A percentile compares a stretch with the other conserved stretches of the same genome.
Evolutionary conservation across 2,888 invertebrate genomes (phyloP).

Genomic region (Scotopteryx bipunctaria): DNA sequence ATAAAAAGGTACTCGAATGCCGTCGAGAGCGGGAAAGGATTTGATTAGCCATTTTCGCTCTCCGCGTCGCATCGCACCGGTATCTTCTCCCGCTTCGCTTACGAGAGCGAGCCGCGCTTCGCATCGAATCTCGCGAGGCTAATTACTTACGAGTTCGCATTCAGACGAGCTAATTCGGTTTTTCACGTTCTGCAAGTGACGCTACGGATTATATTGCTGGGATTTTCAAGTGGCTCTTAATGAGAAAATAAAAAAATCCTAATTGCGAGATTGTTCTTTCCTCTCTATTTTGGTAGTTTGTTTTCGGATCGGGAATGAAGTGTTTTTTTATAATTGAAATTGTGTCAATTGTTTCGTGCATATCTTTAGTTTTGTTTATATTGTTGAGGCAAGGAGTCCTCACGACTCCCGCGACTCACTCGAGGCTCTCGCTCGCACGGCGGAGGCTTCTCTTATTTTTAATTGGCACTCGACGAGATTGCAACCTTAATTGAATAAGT

Average conservation of each 20-base stretch:
- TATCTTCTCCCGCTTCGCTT: slow-evolving; percentile 79
- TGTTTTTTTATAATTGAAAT: slow-evolving; percentile 5
- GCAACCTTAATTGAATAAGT: slow-evolving; percentile 78
- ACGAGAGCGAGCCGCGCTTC: slow-evolving; percentile 56
- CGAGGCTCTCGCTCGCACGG: slow-evolving; percentile 60
- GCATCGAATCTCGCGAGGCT: slow-evolving; percentile 80
- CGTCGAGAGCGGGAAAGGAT: slow-evolving; percentile 77
- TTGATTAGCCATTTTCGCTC: slow-evolving; percentile 83
- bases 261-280: slow-evolving; percentile 34
- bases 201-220: slow-evolving; percentile 32
- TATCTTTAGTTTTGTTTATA: slow-evolving; percentile 11
- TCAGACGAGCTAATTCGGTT: slow-evolving; percentile 79
- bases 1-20: slow-evolving; percentile 75
- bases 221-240: slow-evolving; percentile 36
- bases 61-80: slow-evolving; percentile 67
- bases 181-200: slow-evolving; percentile 73
- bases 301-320: slow-evolving; percentile 21
- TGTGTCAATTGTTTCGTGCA: slow-evolving; percentile 13
- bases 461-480: slow-evolving; percentile 77
- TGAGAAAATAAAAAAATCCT: slow-evolving; percentile 32
- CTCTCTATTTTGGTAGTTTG: slow-evolving; percentile 21
- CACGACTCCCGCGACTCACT: slow-evolving; percentile 35
- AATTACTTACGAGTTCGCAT: slow-evolving; percentile 82
- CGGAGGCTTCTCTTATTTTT: slow-evolving; percentile 75
- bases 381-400: slow-evolving; percentile 47